Base-by-base conservation (phyloP, 1,140 invertebrate species). In the Probaryconus sp. region DNA sequence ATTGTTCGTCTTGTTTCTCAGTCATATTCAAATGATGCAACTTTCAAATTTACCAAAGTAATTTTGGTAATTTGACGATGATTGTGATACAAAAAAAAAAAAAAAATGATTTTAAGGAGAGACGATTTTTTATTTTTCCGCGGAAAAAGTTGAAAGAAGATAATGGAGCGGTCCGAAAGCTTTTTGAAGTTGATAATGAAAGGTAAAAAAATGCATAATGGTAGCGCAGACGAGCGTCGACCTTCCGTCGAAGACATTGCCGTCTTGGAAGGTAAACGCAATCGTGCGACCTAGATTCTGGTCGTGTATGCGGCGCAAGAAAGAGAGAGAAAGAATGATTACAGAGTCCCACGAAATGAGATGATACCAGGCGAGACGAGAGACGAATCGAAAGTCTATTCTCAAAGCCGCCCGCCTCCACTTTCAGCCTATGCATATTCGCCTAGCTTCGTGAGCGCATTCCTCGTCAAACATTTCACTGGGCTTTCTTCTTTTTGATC, bases 281-380 rank as follows among this genome's bases (percentile, higher is more conserved):
- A 79, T 81, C 80, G 81, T 81, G 80, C 80, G 83, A 83, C 83
- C 83, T 80, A 85, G 77, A 83, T 85, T 84, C 79, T 65, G 71
- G 24, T 38, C 50, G 24, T 74, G 30, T 77, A 68, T 50, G 37
- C 68, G 24, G 31, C 20, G 14, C 33, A 42, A 70, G 45, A 28
- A 42, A 18, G 21, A 69, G 45, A 40, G 13, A 37, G 56, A 76
- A 26, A 42, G 45, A 24, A 55, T 61, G 67, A 69, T 69, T 45
- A 31, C 20, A 51, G 51, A 51, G 48, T 14, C 43, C 56, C 69
- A 68, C 56, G 48, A 60, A 77, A 70, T 71, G 30, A 48, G 72
- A 75, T 69, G 71, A 69, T 75, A 60, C 53, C 69, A 74, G 77
- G 60, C 63, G 78, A 75, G 78, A 81, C 58, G 63, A 76, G 51